A percentile compares a stretch with the other conserved stretches of the same genome.
phyloP scores from a whole-genome alignment of 1,140 invertebrate genomes.

The Brachionus koreanus region DNA sequence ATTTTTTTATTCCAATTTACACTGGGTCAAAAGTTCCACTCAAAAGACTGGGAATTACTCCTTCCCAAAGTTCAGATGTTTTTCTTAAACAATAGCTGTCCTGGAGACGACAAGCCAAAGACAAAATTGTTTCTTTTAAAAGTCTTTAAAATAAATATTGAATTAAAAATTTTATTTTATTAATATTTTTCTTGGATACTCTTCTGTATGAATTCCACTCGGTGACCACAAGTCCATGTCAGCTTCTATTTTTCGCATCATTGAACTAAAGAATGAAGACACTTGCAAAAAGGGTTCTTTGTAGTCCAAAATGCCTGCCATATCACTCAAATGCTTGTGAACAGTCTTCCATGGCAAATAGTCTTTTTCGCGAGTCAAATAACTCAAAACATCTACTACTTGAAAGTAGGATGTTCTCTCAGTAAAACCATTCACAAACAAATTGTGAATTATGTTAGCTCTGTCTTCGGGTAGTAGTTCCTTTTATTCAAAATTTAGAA shows the following conservation, averaged over 20 bases:
- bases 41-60: background rate
- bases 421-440: constrained; percentile 36
- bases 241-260: constrained; percentile 14
- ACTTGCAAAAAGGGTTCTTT: constrained; percentile 7
- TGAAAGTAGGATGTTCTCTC: constrained; percentile 27
- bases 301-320: constrained; percentile 28
- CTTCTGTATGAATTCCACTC: background rate
- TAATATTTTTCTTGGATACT: background rate
- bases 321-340: constrained; percentile 1
- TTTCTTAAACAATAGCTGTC: constrained; percentile 21
- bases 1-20: background rate
- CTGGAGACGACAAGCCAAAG: constrained; percentile 39
- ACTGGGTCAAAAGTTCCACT: background rate
- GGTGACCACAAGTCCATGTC: constrained; percentile 23
- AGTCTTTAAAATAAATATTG: background rate
- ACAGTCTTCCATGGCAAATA: constrained; percentile 40
- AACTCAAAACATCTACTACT: constrained; percentile 21
- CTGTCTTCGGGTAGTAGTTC: constrained; percentile 30
- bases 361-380: constrained; percentile 6
- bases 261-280: background rate
- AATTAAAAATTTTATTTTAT: background rate
- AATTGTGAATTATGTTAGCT: constrained; percentile 41
- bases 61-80: constrained; percentile 19
- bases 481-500: background rate
- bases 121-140: constrained; percentile 33